Evolutionary conservation across 2,888 invertebrate genomes (phyloP).

Genomic region (Caenorhabditis afra): DNA sequence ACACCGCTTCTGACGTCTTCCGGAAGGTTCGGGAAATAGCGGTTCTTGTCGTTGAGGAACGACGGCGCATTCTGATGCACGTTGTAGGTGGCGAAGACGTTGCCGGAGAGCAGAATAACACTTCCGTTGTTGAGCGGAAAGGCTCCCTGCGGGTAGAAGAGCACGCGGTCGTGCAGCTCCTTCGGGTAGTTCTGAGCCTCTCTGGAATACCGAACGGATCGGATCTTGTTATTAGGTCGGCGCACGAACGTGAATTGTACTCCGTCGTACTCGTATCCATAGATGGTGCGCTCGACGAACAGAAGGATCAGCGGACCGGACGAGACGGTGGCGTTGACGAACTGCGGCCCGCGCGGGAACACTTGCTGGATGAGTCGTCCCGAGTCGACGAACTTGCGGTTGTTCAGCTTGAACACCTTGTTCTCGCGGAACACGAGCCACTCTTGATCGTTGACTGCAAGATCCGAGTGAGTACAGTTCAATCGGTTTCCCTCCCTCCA

Average conservation of each 20-base stretch:
- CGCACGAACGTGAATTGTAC: slow-evolving; percentile 61
- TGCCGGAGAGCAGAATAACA: slow-evolving; percentile 73
- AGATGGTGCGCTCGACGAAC: slow-evolving; percentile 74
- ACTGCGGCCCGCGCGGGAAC: slow-evolving; percentile 74
- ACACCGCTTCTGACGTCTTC: slow-evolving; percentile 68
- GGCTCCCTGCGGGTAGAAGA: slow-evolving; percentile 76
- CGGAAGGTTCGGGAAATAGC: slow-evolving; percentile 75
- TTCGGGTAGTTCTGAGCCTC: slow-evolving; percentile 69
- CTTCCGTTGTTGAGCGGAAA: slow-evolving; percentile 76
- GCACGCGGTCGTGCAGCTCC: slow-evolving; percentile 74
- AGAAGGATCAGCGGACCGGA: slow-evolving; percentile 66
- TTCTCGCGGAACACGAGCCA: slow-evolving; percentile 68
- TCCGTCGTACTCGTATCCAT: slow-evolving; percentile 72
- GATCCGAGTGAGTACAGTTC: background rate
- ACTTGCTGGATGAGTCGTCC: slow-evolving; percentile 68
- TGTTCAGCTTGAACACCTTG: slow-evolving; percentile 65
- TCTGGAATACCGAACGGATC: slow-evolving; percentile 31
- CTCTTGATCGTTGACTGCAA: slow-evolving; percentile 64
- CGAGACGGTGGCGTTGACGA: slow-evolving; percentile 74
- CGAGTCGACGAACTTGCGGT: slow-evolving; percentile 58
- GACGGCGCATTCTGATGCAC: slow-evolving; percentile 70
- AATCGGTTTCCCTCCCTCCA: background rate
- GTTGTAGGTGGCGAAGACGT: slow-evolving; percentile 77
- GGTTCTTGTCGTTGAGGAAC: slow-evolving; percentile 74
- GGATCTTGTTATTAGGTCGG: background rate